Conservation (phyloP, 1,140 invertebrate species). For the Eurosta solidaginis region DNA sequence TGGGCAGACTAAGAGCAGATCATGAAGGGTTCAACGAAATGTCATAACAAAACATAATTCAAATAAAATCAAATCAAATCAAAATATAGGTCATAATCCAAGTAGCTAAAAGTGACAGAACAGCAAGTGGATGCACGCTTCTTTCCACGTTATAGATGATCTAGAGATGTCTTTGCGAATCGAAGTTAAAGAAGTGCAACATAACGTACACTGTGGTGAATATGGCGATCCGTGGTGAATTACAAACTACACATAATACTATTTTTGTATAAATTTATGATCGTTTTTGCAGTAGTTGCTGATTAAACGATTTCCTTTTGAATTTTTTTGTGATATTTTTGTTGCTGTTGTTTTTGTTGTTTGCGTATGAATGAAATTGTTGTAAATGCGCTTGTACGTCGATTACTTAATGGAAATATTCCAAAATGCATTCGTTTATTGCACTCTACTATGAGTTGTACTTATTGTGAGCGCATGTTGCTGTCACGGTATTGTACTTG, state of each 20-base stretch:
- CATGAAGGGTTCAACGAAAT: no score
- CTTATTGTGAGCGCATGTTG: background rate
- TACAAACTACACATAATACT: background rate
- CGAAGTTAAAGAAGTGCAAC: no score
- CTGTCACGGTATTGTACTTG: background rate
- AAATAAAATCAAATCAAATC: no score
- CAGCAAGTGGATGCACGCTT: no score
- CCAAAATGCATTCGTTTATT: background rate
- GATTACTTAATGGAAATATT: constrained; percentile 16
- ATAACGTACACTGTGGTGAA: background rate
- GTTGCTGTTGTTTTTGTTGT: background rate
- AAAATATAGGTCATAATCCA: no score
- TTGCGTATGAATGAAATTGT: background rate
- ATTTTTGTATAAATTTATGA: background rate
- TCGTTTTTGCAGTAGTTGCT: background rate
- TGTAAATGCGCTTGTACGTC: background rate
- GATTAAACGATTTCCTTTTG: background rate
- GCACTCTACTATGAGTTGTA: background rate
- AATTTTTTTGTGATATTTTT: background rate
- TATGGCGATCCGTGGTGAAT: background rate
- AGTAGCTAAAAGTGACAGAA: no score
- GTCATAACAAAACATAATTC: no score
- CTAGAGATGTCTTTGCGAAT: no score
- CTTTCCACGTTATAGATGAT: no score
- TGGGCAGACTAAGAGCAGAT: no score